Conservation (phyloP, 2,113 vertebrate species). For the Hymenochirus boettgeri region DNA sequence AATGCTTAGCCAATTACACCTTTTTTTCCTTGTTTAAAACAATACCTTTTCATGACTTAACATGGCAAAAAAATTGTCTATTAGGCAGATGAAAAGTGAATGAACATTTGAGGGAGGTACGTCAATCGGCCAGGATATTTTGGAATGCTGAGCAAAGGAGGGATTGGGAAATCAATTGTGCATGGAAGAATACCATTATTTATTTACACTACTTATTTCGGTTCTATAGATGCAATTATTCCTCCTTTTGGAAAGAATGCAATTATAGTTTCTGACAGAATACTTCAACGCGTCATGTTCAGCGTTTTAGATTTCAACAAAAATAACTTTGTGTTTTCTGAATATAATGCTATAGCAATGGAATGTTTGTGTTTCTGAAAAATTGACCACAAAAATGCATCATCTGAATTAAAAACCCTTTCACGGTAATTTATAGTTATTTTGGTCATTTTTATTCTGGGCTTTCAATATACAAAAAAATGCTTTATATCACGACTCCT, state of each 20-base stretch:
- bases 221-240: too few species aligned
- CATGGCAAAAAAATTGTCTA: constrained; percentile 27
- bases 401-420: too few species aligned
- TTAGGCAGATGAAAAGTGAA: neutral
- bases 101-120: neutral
- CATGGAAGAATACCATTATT: neutral
- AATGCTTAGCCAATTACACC: constrained; percentile 4
- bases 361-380: too few species aligned
- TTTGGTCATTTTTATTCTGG: too few species aligned
- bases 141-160: neutral
- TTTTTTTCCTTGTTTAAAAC: constrained; percentile 56
- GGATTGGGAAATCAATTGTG: neutral
- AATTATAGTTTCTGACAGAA: neutral
- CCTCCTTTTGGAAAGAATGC: neutral
- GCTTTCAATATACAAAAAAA: too few species aligned
- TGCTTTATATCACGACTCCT: too few species aligned
- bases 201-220: neutral
- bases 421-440: too few species aligned
- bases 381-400: too few species aligned
- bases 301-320: too few species aligned
- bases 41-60: constrained; percentile 58
- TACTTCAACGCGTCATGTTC: too few species aligned
- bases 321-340: too few species aligned
- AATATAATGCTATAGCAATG: too few species aligned
- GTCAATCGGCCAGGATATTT: neutral